phyloP scores from a whole-genome alignment of 2,888 invertebrate species.

The Latrodectus elegans region DNA sequence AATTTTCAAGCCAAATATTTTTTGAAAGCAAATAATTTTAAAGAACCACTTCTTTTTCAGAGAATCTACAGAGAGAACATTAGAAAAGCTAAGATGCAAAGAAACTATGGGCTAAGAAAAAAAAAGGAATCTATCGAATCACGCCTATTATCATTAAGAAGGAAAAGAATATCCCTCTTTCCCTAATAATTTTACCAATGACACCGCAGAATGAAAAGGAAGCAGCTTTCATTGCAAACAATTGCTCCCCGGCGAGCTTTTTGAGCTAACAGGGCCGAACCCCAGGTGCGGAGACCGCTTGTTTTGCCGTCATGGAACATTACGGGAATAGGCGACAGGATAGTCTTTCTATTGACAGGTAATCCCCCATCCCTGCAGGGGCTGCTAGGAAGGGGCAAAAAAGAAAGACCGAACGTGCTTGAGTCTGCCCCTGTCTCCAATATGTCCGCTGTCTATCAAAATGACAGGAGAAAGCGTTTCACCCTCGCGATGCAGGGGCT shows the following conservation, averaged over 20 bases:
- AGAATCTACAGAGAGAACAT: too few species aligned
- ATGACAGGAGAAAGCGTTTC: conserved; percentile 55
- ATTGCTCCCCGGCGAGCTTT: conserved; percentile 54
- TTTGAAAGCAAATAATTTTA: too few species aligned
- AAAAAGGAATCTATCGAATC: too few species aligned
- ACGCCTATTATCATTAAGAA: conserved; percentile 4
- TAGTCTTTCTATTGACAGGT: conserved; percentile 67
- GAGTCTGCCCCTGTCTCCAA: conserved; percentile 54
- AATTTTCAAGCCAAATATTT: too few species aligned
- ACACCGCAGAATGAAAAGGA: conserved; percentile 4
- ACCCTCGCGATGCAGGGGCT: conserved; percentile 27
- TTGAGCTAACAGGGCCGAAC: conserved; percentile 52
- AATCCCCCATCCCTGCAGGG: conserved; percentile 41
- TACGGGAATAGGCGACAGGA: conserved; percentile 53
- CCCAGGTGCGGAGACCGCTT: conserved; percentile 53
- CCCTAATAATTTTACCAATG: conserved; percentile 49
- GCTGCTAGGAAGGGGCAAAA: not conserved
- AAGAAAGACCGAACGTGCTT: not conserved
- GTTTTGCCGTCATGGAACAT: conserved; percentile 65
- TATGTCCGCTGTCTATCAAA: conserved; percentile 68
- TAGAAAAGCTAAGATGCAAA: too few species aligned
- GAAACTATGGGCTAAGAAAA: too few species aligned
- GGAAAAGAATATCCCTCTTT: conserved; percentile 8
- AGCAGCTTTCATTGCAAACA: conserved; percentile 34
- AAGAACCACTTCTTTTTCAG: too few species aligned